Conservation (phyloP, 1,140 invertebrate species). For the Psilanteris sp. region DNA sequence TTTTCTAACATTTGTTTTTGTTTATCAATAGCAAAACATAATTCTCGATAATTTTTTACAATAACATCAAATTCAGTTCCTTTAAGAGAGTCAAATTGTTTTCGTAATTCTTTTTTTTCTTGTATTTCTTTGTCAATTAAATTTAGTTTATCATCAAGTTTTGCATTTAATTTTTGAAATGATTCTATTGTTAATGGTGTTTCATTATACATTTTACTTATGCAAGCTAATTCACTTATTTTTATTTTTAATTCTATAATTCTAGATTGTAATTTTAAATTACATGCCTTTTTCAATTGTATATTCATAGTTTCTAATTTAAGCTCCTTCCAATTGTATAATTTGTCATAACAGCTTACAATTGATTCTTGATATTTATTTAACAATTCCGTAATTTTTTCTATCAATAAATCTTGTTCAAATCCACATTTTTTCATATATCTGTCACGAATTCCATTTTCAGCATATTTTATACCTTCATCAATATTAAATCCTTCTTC, state of each 20-base stretch:
- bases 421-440: constrained; percentile 38
- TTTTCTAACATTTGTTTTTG: constrained; percentile 19
- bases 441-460: constrained; percentile 17
- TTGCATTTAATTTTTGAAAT: constrained; percentile 43
- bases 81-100: constrained; percentile 34
- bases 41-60: constrained; percentile 46
- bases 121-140: constrained; percentile 50
- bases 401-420: constrained; percentile 4
- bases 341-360: constrained; percentile 14
- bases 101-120: constrained; percentile 41
- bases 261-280: constrained; percentile 30
- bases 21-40: constrained; percentile 28
- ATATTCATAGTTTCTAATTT: constrained; percentile 16
- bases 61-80: constrained; percentile 56
- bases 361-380: constrained; percentile 34
- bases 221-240: constrained; percentile 29
- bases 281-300: constrained; percentile 4
- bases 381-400: constrained; percentile 29
- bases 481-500: constrained; percentile 27
- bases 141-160: constrained; percentile 31
- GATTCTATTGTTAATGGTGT: constrained; percentile 35
- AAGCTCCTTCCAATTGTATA: constrained; percentile 15
- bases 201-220: constrained; percentile 53
- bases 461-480: constrained; percentile 9
- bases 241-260: constrained; percentile 29